phyloP scores from a whole-genome alignment of 2,888 invertebrate genomes.

The Mimachlamys varia region DNA sequence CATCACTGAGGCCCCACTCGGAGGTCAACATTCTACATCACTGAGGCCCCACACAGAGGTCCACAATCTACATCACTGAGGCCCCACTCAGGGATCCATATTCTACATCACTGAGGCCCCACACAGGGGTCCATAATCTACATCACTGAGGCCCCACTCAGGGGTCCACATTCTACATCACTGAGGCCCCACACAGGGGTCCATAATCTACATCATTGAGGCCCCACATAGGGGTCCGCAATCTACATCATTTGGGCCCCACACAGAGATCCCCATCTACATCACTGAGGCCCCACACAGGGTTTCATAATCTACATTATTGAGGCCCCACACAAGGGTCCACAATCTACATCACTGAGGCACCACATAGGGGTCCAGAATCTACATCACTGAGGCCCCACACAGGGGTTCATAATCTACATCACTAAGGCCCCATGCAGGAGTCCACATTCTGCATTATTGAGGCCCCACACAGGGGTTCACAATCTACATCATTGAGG shows the following conservation, averaged over 20 bases:
- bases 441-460: not conserved
- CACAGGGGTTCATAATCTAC: no score
- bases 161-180: not conserved
- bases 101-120: not conserved
- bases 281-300: not conserved
- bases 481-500: not conserved
- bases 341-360: not conserved
- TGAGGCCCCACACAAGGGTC: not conserved
- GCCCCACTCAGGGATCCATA: not conserved
- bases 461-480: not conserved
- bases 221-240: not conserved
- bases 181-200: not conserved
- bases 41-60: not conserved
- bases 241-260: not conserved
- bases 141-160: not conserved
- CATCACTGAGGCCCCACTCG: no score
- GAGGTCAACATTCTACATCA: not conserved
- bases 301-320: not conserved
- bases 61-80: not conserved
- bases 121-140: not conserved
- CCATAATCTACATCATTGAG: not conserved
- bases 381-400: no score
- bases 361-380: not conserved
- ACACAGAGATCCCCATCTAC: not conserved
- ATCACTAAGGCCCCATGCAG: not conserved